Percentiles rank a stretch among this genome's conserved stretches.
These are phyloP conservation scores for Siphonodentalium dalli DNA, from an alignment of 2,888 invertebrate genomes.

Conservation along the genomic window DNA sequence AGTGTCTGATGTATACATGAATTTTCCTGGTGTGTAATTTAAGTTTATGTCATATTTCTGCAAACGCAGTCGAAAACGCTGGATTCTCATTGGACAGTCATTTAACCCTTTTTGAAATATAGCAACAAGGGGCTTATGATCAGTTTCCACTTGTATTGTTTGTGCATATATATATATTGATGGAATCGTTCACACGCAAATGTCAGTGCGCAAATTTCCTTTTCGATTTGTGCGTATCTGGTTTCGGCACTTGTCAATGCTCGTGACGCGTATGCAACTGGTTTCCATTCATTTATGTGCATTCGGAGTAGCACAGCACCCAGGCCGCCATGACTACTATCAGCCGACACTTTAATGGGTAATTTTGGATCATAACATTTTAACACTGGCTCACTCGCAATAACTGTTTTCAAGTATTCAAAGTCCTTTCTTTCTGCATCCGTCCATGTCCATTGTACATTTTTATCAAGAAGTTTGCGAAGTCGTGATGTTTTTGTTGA, in stretches of 20 bases:
- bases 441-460: constrained; percentile 6
- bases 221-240: not conserved
- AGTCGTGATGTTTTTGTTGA: constrained; percentile 11
- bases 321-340: not conserved
- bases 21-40: no score
- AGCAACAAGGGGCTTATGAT: constrained; percentile 12
- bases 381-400: not conserved
- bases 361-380: not conserved
- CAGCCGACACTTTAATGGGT: not conserved
- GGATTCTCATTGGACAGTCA: constrained; percentile 2
- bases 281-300: not conserved
- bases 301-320: not conserved
- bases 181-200: constrained; percentile 7
- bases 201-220: constrained; percentile 1
- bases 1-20: no score
- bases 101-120: constrained; percentile 10
- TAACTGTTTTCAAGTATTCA: not conserved
- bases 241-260: not conserved
- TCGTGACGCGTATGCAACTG: not conserved
- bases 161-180: constrained; percentile 12
- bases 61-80: no score
- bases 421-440: constrained; percentile 1
- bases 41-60: no score
- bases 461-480: not conserved
- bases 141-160: constrained; percentile 9